These are phyloP conservation scores for Xerus inauris DNA, from an alignment of 2,113 vertebrate genomes.

Conservation along the genomic window DNA sequence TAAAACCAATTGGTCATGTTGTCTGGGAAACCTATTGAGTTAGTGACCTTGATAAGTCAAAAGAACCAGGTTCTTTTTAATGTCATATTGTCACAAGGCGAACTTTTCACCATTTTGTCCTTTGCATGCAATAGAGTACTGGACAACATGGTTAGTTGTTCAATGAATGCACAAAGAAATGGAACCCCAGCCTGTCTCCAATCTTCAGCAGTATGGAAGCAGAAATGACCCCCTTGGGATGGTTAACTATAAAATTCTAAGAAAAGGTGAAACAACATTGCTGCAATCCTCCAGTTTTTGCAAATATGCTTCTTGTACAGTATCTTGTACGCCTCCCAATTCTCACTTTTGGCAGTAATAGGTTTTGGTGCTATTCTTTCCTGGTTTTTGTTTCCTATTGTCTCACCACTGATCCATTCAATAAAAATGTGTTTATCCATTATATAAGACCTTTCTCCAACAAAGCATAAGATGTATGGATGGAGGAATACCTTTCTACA, in stretches of 20 bases:
- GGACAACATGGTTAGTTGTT: background rate
- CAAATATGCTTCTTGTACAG: background rate
- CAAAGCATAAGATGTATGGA: background rate
- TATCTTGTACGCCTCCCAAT: background rate
- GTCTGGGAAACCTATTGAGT: background rate
- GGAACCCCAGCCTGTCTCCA: background rate
- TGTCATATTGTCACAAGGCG: background rate
- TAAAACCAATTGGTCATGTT: background rate
- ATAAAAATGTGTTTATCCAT: conserved; percentile 1
- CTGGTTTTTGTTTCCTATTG: conserved; percentile 14
- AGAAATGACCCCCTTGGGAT: background rate
- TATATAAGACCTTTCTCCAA: background rate
- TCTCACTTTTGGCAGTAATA: background rate
- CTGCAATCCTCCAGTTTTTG: background rate
- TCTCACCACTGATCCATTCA: background rate
- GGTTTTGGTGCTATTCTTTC: background rate
- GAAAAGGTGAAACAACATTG: background rate
- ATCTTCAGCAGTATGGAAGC: background rate
- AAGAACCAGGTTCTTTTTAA: background rate
- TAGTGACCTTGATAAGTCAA: background rate
- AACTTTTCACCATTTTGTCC: background rate
- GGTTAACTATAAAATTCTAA: background rate
- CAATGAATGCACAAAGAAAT: conserved; percentile 9
- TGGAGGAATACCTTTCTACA: background rate
- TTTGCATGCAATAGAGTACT: background rate